Base-by-base conservation (phyloP, 2,113 vertebrate genomes). In the Vimba vimba region DNA sequence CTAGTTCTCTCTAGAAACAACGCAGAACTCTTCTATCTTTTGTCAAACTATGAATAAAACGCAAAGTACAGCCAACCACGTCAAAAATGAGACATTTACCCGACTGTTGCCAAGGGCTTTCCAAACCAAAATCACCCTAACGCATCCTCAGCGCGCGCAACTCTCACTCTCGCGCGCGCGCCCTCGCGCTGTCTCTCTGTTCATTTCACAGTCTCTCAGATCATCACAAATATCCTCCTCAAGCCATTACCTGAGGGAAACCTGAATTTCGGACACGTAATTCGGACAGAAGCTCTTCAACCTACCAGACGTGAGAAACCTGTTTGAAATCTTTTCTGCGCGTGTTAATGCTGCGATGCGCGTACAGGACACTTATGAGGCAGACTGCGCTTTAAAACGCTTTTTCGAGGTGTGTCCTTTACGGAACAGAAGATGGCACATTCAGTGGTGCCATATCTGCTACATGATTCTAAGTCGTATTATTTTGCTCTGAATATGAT, bases 351-450 rank as follows among this genome's bases (percentile, higher is more conserved):
- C 69, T 87, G 57, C 71, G 59, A 81, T 87, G 82, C 64, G 45
- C 73, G n/a, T 50, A 17, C 57, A 71, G 15, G 36, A 30, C 45
- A 68, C 19, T 64, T 55, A 25, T 17, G 81, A 73, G 43, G 3
- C 10, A 27, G 59, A 30, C 75, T 77, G 62, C n/a, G 73, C 52
- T 57, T 81, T 66, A 71, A 47, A 82, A 36, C 12, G 30, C 12
- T 36, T 83, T 85, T 85, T 47, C 73, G 85, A 93, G 94, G 93
- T 94, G 94, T 94, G 93, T 92, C 93, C 85, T 83, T 13, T 73
- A 86, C 47, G 50, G 52, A 30, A 80, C 10, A 33, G 50, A 74
- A 30, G 69, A 73, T 82, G 33, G 21, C 45, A 59, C 7, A n/a
- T 25, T 7, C 23, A 81, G 57, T 45, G n/a, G n/a, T 45, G 36